Base-by-base conservation (phyloP, 2,113 vertebrate genomes). In the Cyprinus carpio region DNA sequence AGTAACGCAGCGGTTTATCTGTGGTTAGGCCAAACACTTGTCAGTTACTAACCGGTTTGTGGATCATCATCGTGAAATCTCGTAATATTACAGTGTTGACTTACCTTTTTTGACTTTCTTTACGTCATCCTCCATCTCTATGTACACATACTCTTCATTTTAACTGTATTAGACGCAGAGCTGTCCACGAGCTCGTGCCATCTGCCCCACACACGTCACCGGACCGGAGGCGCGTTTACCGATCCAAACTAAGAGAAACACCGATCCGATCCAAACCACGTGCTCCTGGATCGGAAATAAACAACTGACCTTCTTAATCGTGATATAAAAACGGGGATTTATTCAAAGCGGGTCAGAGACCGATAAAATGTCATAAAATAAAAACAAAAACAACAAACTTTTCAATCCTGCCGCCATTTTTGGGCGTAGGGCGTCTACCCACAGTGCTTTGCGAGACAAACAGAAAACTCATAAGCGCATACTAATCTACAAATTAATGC, bases 91-190 rank as follows among this genome's bases (percentile, higher is more conserved):
- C 78, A 37, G 6, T 34, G 2, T 7, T 13, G 51, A 87, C 92
- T 95, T 94, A 96, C 96, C 96, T 97, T 97, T n/a, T 92, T 96
- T 97, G 87, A 96, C 96, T 94, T 97, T 97, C 92, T 97, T 97
- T 88, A 95, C 94, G 92, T 97, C 96, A 92, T 97, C 96, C 93
- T 97, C 96, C 96, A 97, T 97, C 85, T 94, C 95, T 96, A 94
- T 37, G 89, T 86, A 37, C 87, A 87, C 72, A 74, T 85, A 71
- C 82, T 92, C 88, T 75, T 91, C 90, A 88, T 92, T 92, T 90
- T 94, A 91, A 93, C 91, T 87, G 88, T 90, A 87, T 31, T 79
- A 87, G 86, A 78, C 85, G 49, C 75, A 80, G 84, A 34, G 84
- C 60, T n/a, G 85, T 88, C 60, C 64, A 67, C 84, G 81, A 80